Conservation (phyloP, 2,113 vertebrate species). For the Paralichthys olivaceus region DNA sequence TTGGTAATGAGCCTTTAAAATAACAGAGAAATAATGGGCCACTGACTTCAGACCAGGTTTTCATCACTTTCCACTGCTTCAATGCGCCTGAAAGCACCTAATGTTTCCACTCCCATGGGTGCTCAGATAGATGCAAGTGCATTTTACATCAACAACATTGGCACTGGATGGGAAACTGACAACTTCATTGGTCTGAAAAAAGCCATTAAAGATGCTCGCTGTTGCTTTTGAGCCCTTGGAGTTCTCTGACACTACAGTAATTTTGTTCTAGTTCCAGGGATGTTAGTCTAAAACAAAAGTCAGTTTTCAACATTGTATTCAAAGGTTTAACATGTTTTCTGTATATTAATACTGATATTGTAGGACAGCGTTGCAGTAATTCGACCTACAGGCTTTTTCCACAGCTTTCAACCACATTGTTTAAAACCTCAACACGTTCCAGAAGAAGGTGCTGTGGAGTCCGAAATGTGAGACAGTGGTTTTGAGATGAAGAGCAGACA, state of each 20-base stretch:
- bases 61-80: background rate
- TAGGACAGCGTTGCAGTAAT: background rate
- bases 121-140: background rate
- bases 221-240: background rate
- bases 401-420: background rate
- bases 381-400: background rate
- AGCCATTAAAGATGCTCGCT: background rate
- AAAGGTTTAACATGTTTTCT: background rate
- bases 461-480: background rate
- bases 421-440: background rate
- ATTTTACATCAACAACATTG: background rate
- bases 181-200: background rate
- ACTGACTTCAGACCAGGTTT: background rate
- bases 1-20: background rate
- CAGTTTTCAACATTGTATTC: background rate
- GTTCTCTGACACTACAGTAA: background rate
- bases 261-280: background rate
- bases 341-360: slow-evolving; percentile 53
- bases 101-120: background rate
- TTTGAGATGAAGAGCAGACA: background rate
- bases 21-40: background rate
- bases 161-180: background rate
- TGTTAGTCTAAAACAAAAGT: background rate
- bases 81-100: background rate
- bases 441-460: background rate